Evolutionary conservation across 2,113 vertebrate genomes (phyloP).

Genomic region (Cyprinodon brontotheroides): DNA sequence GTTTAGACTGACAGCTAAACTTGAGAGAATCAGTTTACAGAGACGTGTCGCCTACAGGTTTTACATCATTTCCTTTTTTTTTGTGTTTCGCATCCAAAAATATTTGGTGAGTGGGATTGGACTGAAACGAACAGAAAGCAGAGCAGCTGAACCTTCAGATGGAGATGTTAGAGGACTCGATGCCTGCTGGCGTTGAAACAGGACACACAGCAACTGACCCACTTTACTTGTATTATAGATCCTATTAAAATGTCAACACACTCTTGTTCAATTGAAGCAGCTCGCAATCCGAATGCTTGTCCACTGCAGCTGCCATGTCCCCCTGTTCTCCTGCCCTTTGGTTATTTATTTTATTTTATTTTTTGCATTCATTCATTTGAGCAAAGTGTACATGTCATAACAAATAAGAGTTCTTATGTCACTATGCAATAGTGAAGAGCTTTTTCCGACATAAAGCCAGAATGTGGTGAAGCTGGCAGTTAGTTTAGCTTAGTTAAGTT

Average conservation of each 20-base stretch:
- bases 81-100: background rate
- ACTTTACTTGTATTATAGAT: slow-evolving; percentile 66
- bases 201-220: slow-evolving; percentile 62
- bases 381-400: background rate
- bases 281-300: background rate
- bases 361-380: background rate
- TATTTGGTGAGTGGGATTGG: background rate
- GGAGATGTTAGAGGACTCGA: slow-evolving; percentile 33
- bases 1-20: background rate
- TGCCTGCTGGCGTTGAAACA: slow-evolving; percentile 41
- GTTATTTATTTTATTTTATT: slow-evolving; percentile 4
- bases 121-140: background rate
- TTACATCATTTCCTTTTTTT: background rate
- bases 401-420: background rate
- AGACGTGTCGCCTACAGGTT: background rate
- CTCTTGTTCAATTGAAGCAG: slow-evolving; percentile 25
- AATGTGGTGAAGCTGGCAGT: too few relatives aligned
- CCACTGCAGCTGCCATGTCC: slow-evolving; percentile 44
- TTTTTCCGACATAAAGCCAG: too few relatives aligned
- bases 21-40: background rate
- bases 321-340: slow-evolving; percentile 32
- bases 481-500: too few relatives aligned
- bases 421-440: too few relatives aligned
- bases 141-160: slow-evolving; percentile 22
- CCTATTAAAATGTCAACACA: slow-evolving; percentile 66